Conservation (phyloP, 2,888 invertebrate genomes). For the Onthophagus sagittarius region DNA sequence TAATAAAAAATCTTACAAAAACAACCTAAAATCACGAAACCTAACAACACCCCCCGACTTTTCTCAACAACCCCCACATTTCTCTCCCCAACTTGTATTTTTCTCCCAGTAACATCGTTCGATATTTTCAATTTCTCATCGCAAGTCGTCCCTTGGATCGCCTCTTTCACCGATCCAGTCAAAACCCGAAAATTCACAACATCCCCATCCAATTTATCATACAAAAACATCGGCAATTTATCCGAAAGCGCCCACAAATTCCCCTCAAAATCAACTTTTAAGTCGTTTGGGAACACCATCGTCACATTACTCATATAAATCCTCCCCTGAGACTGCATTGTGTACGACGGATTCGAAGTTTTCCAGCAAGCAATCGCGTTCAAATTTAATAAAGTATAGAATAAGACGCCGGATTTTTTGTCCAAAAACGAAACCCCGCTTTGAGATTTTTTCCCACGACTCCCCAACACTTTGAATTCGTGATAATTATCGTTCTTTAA, state of each 20-base stretch:
- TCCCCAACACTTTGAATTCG: conserved; percentile 65
- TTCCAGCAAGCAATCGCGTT: conserved; percentile 79
- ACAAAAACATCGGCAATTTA: conserved; percentile 68
- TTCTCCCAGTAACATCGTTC: conserved; percentile 11
- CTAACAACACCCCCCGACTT: too few species aligned
- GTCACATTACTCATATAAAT: conserved; percentile 67
- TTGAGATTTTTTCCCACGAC: conserved; percentile 68
- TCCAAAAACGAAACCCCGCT: conserved; percentile 71
- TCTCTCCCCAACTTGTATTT: too few species aligned
- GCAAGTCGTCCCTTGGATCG: conserved; percentile 69
- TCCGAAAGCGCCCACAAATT: conserved; percentile 74
- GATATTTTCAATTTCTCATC: conserved; percentile 52
- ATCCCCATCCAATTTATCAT: conserved; percentile 56
- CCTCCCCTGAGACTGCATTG: conserved; percentile 66
- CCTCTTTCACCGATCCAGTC: conserved; percentile 63
- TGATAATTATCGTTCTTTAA: conserved; percentile 54
- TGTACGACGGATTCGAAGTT: conserved; percentile 64
- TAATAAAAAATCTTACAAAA: too few species aligned
- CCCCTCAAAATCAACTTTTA: conserved; percentile 69
- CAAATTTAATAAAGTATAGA: conserved; percentile 70
- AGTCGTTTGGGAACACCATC: conserved; percentile 74
- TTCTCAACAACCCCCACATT: too few species aligned
- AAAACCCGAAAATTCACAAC: conserved; percentile 71
- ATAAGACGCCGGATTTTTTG: conserved; percentile 65
- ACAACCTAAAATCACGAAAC: too few species aligned